Percentiles rank a stretch among this genome's conserved stretches.
These are phyloP conservation scores for Ailurus styani DNA, from an alignment of 2,113 vertebrate genomes.

Conservation along the genomic window DNA sequence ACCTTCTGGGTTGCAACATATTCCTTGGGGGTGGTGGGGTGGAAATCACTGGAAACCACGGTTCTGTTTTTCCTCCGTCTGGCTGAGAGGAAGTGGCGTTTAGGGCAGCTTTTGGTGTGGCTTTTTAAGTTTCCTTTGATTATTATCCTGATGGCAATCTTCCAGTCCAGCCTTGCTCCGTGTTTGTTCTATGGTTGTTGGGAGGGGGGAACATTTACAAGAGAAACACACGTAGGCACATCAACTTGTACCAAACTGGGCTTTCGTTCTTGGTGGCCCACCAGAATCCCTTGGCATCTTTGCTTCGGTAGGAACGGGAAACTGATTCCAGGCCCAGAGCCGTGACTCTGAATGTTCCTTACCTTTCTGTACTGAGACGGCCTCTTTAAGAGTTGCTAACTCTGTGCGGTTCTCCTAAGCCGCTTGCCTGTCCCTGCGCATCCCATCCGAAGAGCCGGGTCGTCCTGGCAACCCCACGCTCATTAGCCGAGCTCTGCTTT, in stretches of 20 bases:
- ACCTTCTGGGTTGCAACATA: accelerated
- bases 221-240: background rate
- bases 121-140: slow-evolving; percentile 60
- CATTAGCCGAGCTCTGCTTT: background rate
- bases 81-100: slow-evolving; percentile 49
- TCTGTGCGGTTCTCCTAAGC: background rate
- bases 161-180: background rate
- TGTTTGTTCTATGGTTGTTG: accelerated
- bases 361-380: accelerated
- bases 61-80: background rate
- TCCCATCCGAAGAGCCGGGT: background rate
- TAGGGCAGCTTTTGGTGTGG: background rate
- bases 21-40: background rate
- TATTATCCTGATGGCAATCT: slow-evolving; percentile 21
- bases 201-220: background rate
- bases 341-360: accelerated
- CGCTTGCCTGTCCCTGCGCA: accelerated
- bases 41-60: background rate
- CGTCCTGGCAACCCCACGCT: background rate
- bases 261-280: background rate
- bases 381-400: background rate
- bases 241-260: accelerated
- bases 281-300: background rate
- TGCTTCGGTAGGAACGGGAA: accelerated
- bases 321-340: accelerated